Conservation (phyloP, 1,140 invertebrate species). For the Yoshiicerus persimilis region DNA sequence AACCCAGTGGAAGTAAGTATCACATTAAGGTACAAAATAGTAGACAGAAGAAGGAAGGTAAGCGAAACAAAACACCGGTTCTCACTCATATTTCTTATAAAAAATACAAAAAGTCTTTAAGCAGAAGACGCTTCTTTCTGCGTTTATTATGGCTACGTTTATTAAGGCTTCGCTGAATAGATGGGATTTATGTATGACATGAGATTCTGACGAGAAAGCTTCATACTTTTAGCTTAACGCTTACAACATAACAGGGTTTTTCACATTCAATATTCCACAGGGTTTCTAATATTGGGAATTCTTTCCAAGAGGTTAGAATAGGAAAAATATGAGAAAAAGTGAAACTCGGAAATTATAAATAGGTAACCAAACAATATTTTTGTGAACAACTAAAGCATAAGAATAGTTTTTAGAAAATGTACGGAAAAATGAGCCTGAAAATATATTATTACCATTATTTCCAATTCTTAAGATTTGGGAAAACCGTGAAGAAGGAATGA, state of each 20-base stretch:
- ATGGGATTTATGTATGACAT: conserved; percentile 4
- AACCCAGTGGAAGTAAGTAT: no score
- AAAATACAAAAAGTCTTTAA: background rate
- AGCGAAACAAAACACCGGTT: background rate
- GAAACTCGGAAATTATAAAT: no score
- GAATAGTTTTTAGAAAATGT: no score
- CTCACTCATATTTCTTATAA: background rate
- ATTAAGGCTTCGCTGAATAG: background rate
- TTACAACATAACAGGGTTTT: background rate
- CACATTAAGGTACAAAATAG: no score
- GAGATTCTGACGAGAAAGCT: background rate
- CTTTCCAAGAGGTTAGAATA: background rate
- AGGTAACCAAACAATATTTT: no score
- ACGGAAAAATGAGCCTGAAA: no score
- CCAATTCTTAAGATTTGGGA: no score
- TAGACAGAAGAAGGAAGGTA: background rate
- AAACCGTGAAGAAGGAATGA: background rate
- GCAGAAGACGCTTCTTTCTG: background rate
- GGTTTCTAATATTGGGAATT: background rate
- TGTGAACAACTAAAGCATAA: no score
- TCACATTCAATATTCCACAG: background rate
- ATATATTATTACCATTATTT: no score
- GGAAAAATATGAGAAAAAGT: background rate
- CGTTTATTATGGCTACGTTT: background rate
- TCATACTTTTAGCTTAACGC: background rate